phyloP scores from a whole-genome alignment of 2,888 invertebrate species.

The Caenorhabditis becei region DNA sequence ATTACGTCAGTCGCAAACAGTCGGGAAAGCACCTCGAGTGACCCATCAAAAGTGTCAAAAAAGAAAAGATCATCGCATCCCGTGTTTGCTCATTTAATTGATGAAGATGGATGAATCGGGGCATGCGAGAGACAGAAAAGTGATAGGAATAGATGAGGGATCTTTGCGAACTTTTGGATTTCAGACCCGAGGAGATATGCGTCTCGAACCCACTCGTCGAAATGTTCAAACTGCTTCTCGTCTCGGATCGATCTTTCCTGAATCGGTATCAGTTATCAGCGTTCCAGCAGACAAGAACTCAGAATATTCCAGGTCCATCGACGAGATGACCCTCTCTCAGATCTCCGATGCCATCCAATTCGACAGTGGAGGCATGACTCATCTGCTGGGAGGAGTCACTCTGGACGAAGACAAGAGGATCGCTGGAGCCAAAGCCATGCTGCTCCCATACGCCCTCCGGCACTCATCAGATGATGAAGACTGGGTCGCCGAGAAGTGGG shows the following conservation, averaged over 20 bases:
- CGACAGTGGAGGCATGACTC: constrained; percentile 77
- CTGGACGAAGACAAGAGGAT: constrained; percentile 73
- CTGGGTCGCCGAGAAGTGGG: constrained; percentile 80
- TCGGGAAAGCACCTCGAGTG: constrained; percentile 32
- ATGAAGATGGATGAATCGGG: neutral
- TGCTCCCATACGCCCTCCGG: constrained; percentile 76
- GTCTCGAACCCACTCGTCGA: constrained; percentile 81
- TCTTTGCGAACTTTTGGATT: no score
- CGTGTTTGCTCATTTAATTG: constrained; percentile 31
- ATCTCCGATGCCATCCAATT: constrained; percentile 76
- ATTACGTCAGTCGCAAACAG: constrained; percentile 43
- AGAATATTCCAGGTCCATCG: constrained; percentile 66
- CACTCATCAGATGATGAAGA: constrained; percentile 76
- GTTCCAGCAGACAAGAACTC: neutral
- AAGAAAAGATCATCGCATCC: constrained; percentile 33
- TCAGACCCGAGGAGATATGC: constrained; percentile 78
- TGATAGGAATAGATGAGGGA: neutral
- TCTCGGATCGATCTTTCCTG: constrained; percentile 74
- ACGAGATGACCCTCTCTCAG: constrained; percentile 78
- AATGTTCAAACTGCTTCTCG: constrained; percentile 76
- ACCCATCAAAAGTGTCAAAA: constrained; percentile 66
- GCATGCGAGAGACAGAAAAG: neutral
- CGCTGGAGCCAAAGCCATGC: constrained; percentile 42
- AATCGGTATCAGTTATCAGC: constrained; percentile 67
- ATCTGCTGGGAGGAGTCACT: constrained; percentile 79